Percentiles rank a stretch among this genome's conserved stretches.
These are phyloP conservation scores for Anthoscopus minutus DNA, from an alignment of 2,113 vertebrate species.

Conservation along the genomic window DNA sequence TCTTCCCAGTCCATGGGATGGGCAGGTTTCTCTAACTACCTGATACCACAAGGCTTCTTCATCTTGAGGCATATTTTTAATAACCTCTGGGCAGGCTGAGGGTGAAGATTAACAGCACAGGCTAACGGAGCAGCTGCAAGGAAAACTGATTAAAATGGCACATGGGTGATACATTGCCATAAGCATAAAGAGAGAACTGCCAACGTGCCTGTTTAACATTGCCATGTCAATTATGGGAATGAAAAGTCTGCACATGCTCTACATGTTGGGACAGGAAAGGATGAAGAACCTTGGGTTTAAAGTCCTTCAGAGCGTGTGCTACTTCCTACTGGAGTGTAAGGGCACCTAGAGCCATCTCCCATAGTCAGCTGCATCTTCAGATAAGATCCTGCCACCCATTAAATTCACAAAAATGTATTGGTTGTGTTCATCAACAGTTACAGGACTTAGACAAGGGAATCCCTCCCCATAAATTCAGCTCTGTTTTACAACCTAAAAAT, in stretches of 20 bases:
- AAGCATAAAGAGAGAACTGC: neutral
- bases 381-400: neutral
- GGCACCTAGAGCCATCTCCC: fast-evolving
- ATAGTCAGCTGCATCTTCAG: neutral
- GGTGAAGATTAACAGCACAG: neutral
- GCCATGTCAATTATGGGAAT: neutral
- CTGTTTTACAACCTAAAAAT: neutral
- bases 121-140: neutral
- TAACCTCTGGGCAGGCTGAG: neutral
- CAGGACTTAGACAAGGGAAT: neutral
- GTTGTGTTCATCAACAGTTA: neutral
- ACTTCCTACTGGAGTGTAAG: neutral
- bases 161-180: neutral
- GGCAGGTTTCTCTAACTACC: neutral
- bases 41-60: neutral
- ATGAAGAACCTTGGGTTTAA: neutral
- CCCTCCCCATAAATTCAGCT: neutral
- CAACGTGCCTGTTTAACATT: neutral
- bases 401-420: neutral
- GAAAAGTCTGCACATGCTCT: neutral
- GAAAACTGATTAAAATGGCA: neutral
- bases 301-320: neutral
- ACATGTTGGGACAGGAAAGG: neutral
- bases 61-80: neutral
- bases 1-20: neutral